These are phyloP conservation scores for Ochotona princeps DNA, from an alignment of 2,113 vertebrate genomes.

Conservation along the genomic window DNA sequence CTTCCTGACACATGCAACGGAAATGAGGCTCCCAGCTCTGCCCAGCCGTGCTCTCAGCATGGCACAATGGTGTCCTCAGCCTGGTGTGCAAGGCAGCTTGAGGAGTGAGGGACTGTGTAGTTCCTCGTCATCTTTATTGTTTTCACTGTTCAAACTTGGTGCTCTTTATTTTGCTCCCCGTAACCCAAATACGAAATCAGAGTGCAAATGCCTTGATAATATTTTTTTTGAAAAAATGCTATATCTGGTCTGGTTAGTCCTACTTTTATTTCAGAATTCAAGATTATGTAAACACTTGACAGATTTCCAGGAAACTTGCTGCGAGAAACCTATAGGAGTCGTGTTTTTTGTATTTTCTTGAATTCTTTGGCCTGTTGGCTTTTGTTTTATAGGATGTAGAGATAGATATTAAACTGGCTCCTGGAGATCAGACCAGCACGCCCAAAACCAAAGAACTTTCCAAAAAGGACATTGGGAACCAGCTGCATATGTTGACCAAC, in stretches of 20 bases:
- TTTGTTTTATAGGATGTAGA: constrained; percentile 92
- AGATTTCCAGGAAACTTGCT: background rate
- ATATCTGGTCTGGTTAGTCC: background rate
- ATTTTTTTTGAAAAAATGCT: background rate
- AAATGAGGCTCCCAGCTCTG: too few species aligned
- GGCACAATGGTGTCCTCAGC: fast-evolving
- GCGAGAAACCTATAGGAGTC: too few species aligned
- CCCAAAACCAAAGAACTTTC: constrained; percentile 98
- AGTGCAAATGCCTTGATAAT: background rate
- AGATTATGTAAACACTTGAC: background rate
- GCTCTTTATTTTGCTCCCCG: background rate
- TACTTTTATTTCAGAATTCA: background rate
- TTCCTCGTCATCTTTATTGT: background rate
- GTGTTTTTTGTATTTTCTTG: too few species aligned
- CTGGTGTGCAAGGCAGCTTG: background rate
- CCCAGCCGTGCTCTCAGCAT: fast-evolving
- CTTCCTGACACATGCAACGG: too few species aligned
- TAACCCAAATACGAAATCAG: background rate
- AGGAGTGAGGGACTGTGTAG: background rate
- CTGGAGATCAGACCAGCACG: constrained; percentile 96
- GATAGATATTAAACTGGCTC: constrained; percentile 98
- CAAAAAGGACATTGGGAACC: constrained; percentile 97
- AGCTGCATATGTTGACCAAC: constrained; percentile 98
- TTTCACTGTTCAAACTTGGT: background rate
- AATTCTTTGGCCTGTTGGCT: background rate